These are phyloP conservation scores for Amblyornis subalaris DNA, from an alignment of 2,113 vertebrate species.

Conservation along the genomic window DNA sequence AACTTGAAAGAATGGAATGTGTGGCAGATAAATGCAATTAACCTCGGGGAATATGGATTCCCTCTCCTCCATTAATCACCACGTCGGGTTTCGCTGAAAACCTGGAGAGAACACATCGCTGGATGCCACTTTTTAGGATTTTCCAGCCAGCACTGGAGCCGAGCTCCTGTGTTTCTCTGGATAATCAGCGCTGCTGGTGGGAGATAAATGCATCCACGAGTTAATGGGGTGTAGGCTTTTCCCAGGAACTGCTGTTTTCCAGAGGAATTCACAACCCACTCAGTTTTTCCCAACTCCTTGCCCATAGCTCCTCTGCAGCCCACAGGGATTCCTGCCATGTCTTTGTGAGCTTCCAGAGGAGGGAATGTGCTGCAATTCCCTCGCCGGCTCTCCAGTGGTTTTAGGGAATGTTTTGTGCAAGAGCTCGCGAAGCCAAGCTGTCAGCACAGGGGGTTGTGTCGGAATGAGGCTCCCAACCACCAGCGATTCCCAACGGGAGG, in stretches of 20 bases:
- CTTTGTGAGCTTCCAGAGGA: constrained; percentile 3
- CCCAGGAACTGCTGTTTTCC: background rate
- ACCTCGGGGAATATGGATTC: constrained; percentile 8
- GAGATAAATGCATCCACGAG: background rate
- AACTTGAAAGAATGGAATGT: constrained; percentile 6
- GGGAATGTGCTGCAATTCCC: background rate
- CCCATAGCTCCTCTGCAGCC: background rate
- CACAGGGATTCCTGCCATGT: background rate
- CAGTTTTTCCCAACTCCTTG: background rate
- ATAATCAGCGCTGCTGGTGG: background rate
- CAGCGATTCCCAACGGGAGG: background rate
- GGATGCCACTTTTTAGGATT: background rate
- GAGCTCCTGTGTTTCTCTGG: background rate
- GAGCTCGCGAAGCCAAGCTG: background rate
- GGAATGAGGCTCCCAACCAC: background rate
- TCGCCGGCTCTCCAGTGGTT: background rate
- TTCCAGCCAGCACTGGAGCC: background rate
- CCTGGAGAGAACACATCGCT: background rate
- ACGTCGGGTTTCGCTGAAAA: background rate
- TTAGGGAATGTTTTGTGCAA: background rate
- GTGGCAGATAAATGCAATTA: constrained; percentile 32
- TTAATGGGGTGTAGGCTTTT: background rate
- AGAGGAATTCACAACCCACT: background rate
- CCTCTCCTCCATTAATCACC: background rate
- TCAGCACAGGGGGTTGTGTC: background rate